phyloP scores from a whole-genome alignment of 92 coral and sea anemone genomes.

The Epizoanthus illoricatus region DNA sequence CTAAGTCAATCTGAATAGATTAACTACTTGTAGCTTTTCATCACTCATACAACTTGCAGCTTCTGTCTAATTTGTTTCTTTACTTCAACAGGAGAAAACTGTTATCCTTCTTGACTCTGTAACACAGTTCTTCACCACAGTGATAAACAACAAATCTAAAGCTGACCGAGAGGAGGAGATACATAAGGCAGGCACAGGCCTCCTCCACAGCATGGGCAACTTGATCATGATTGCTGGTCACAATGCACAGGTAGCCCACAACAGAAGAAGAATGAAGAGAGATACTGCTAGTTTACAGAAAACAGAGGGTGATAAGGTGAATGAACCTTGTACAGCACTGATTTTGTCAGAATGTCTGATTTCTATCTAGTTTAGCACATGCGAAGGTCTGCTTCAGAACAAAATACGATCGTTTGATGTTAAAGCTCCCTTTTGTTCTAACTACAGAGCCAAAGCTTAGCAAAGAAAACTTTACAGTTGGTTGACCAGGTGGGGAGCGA shows the following conservation, averaged over 20 bases:
- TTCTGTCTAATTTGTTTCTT: background rate
- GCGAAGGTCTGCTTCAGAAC: background rate
- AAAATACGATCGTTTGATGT: background rate
- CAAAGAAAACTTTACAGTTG: constrained; percentile 48
- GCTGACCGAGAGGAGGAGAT: constrained; percentile 48
- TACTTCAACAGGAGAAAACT: constrained; percentile 52
- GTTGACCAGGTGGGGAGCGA: constrained; percentile 65
- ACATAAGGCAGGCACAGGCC: constrained; percentile 62
- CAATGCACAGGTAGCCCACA: constrained; percentile 48
- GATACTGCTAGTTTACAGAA: background rate
- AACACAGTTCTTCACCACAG: constrained; percentile 50
- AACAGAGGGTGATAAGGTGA: background rate
- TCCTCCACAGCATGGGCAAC: constrained; percentile 76
- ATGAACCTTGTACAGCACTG: too few relatives aligned
- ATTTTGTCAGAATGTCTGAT: too few relatives aligned
- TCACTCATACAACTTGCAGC: too few relatives aligned
- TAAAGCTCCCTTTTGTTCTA: background rate
- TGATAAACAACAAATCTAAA: constrained; percentile 48
- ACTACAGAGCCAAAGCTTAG: constrained; percentile 56
- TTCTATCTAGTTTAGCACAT: background rate
- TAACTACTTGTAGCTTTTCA: background rate
- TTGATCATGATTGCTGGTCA: constrained; percentile 61
- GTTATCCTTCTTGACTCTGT: constrained; percentile 55
- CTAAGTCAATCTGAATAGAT: background rate
- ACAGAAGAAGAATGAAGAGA: constrained; percentile 32